A percentile compares a stretch with the other conserved stretches of the same genome.
These are phyloP conservation scores for Clinocottus analis DNA, from an alignment of 2,113 vertebrate species.

Conservation along the genomic window DNA sequence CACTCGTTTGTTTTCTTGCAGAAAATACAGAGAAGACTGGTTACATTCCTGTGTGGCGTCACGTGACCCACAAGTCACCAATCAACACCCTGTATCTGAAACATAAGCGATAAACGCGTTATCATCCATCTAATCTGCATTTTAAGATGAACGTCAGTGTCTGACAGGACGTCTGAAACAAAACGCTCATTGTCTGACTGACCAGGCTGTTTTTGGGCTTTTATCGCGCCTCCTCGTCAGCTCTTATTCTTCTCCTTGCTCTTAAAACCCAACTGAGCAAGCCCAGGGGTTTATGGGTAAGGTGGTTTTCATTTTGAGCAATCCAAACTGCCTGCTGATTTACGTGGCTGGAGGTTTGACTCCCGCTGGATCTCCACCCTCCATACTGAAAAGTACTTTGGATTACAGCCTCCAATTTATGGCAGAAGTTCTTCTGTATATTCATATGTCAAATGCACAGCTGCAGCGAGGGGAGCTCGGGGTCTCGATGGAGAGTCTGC, in stretches of 20 bases:
- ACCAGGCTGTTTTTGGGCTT: background rate
- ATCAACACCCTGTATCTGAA: too few relatives aligned
- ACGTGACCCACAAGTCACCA: too few relatives aligned
- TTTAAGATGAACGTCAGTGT: background rate
- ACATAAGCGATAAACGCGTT: too few relatives aligned
- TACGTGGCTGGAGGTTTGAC: slow-evolving; percentile 38
- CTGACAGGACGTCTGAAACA: background rate
- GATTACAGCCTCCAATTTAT: slow-evolving; percentile 42
- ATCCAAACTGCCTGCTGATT: slow-evolving; percentile 58
- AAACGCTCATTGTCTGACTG: background rate
- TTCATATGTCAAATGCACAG: slow-evolving; percentile 50
- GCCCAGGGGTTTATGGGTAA: slow-evolving; percentile 23
- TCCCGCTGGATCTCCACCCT: slow-evolving; percentile 48
- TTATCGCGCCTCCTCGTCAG: background rate
- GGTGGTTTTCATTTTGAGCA: slow-evolving; percentile 54
- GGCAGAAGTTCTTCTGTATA: slow-evolving; percentile 46
- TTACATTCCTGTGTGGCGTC: too few relatives aligned
- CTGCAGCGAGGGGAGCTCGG: slow-evolving; percentile 22
- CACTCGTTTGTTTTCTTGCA: background rate
- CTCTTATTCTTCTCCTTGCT: slow-evolving; percentile 3
- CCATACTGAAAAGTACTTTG: slow-evolving; percentile 57
- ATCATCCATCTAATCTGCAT: background rate
- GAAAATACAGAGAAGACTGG: background rate
- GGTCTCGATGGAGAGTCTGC: slow-evolving; percentile 52
- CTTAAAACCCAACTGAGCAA: slow-evolving; percentile 41